A percentile compares a stretch with the other conserved stretches of the same genome.
Conservation (phyloP, 2,113 vertebrate genomes). For the Heterochromis multidens region DNA sequence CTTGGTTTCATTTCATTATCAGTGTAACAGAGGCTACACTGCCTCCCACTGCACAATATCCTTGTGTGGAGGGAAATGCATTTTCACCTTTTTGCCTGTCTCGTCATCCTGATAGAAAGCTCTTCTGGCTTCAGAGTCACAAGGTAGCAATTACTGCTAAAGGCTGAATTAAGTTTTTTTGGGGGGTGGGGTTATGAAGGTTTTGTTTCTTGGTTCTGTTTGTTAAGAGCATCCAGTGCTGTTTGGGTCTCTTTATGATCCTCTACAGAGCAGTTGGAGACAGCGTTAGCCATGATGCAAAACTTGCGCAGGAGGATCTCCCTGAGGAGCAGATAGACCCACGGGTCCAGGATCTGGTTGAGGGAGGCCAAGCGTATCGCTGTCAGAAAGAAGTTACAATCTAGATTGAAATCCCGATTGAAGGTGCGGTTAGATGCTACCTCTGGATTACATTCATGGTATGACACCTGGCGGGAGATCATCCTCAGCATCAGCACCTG, state of each 20-base stretch:
- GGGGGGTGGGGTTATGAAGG: constrained; percentile 39
- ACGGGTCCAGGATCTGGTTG: constrained; percentile 97
- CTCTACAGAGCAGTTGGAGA: constrained; percentile 83
- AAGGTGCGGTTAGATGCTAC: neutral
- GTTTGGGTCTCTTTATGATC: constrained; percentile 73
- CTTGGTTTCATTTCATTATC: neutral
- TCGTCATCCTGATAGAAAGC: neutral
- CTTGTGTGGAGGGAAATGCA: neutral
- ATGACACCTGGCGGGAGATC: constrained; percentile 79
- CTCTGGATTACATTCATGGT: constrained; percentile 77
- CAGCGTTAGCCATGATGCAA: constrained; percentile 86
- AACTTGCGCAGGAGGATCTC: constrained; percentile 89
- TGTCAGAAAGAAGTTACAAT: constrained; percentile 86
- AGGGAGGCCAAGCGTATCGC: constrained; percentile 92
- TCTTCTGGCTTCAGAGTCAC: neutral
- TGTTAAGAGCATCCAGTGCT: constrained; percentile 69
- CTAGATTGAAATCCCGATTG: constrained; percentile 54
- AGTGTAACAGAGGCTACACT: neutral
- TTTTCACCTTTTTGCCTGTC: neutral
- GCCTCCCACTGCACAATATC: neutral
- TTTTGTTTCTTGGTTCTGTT: constrained; percentile 71
- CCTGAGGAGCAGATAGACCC: constrained; percentile 94
- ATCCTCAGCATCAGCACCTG: constrained; percentile 89
- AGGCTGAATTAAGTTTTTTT: constrained; percentile 24
- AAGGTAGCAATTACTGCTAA: neutral